These are phyloP conservation scores for Ptychodera flava DNA, from an alignment of 35 echinoderm and acorn worm genomes.

Conservation along the genomic window DNA sequence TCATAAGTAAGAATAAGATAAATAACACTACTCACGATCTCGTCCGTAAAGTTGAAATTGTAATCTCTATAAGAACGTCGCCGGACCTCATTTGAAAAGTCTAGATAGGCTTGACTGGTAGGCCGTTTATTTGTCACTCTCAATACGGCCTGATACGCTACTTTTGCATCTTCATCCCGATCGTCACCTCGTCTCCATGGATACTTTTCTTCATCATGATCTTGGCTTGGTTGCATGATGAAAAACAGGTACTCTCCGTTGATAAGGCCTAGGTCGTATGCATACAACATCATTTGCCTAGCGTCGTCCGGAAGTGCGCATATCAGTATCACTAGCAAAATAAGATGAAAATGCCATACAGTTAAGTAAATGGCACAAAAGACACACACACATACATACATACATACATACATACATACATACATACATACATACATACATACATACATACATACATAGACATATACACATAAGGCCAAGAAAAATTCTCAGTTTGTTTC, in stretches of 20 bases:
- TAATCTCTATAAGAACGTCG: not conserved
- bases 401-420: no score
- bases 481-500: no score
- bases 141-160: conserved; percentile 46
- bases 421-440: no score
- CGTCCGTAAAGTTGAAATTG: not conserved
- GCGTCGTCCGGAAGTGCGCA: not conserved
- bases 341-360: conserved; percentile 3
- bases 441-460: no score
- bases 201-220: not conserved
- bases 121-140: conserved; percentile 29
- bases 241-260: not conserved
- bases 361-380: not conserved
- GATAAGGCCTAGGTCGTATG: not conserved
- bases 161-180: conserved; percentile 29
- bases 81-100: conserved; percentile 20
- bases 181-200: conserved; percentile 14
- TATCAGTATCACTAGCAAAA: not conserved
- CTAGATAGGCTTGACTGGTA: conserved; percentile 3
- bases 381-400: no score
- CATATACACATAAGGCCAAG: no score
- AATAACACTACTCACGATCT: not conserved
- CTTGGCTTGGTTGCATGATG: conserved; percentile 14
- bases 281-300: not conserved
- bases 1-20: no score